Evolutionary conservation across 2,797 vertebrate species (phyloP), one percentile per base, ranked within the genome.

Genomic region (Hozukius guyotensis): DNA sequence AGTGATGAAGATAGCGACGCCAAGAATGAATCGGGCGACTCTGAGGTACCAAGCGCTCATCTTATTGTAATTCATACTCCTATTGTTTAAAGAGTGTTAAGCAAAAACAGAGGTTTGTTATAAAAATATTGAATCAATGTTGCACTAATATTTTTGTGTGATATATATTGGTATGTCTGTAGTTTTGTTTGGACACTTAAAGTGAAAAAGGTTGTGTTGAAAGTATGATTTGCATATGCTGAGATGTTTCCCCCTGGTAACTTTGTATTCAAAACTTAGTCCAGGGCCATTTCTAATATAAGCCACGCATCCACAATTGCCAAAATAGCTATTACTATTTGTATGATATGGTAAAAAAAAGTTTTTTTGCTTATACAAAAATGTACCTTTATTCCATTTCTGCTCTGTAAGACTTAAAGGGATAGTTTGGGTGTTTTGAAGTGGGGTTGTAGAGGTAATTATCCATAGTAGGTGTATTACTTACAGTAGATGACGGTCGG

Each of bases 11-110:
- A 90, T 2, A 32, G 74, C 2, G 83, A 91, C 24, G 2, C 57
- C 61, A 88, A 87, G 16, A 79, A 81, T 0, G 36, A 86, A 27
- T 71, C 53, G 0, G 75, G 18, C 5, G 81, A 90, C 36, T 82
- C 67, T 8, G 95, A 96, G 94, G 95, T 96, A 82, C 31, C 34
- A 27, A 46, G 3, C 2, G 10, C 8, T 61, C 3, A 8, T 22
- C 9, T 22, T 3, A 29, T 14, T 52, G 6, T 5, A 3, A 14
- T 22, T 57, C 53, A 42, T 25, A n/a, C 5, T 31, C 6, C 7
- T 55, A 1, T 25, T 1, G 12, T 64, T 63, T 31, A 32, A 8
- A 10, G 18, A 8, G 20, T 9, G 20, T 49, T 24, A 2, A 52
- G 14, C 6, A 16, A 66, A 20, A 60, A 20, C 11, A 32, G 13